Conservation (phyloP, 2,113 vertebrate genomes). For the Gobiocypris rarus region DNA sequence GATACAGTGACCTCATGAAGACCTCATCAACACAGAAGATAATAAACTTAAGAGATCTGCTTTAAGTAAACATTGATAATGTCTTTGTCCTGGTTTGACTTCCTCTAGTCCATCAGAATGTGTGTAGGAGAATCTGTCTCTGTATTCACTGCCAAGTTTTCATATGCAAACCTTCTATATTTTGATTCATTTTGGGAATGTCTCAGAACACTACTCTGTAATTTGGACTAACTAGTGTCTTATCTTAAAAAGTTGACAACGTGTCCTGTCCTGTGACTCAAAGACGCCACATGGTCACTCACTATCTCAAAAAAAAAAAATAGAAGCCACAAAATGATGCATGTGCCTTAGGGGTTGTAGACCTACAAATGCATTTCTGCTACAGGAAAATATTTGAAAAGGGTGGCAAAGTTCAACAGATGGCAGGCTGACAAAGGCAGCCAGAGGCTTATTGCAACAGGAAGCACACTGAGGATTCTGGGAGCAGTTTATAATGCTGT, state of each 20-base stretch:
- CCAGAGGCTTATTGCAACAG: conserved; percentile 32
- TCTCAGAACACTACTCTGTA: neutral
- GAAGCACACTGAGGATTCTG: conserved; percentile 39
- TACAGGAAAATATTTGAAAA: conserved; percentile 46
- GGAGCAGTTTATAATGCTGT: conserved; percentile 7
- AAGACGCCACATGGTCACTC: neutral
- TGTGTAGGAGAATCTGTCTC: neutral
- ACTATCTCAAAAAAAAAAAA: neutral
- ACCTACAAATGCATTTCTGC: neutral
- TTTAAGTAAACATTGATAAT: neutral
- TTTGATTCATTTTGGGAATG: neutral
- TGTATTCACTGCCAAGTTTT: neutral
- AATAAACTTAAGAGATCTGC: neutral
- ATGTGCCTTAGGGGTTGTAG: neutral
- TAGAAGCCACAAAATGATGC: neutral
- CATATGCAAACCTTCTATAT: neutral
- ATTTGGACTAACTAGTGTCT: neutral
- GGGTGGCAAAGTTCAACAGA: conserved; percentile 64
- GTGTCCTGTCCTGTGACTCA: neutral
- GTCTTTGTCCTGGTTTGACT: neutral
- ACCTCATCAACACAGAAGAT: neutral
- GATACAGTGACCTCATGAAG: neutral
- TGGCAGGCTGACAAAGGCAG: conserved; percentile 25
- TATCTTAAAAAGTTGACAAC: neutral
- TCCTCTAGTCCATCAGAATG: neutral